Percentiles rank a stretch among this genome's conserved stretches.
phyloP scores from a whole-genome alignment of 2,797 vertebrate genomes.

The Silurus lanzhouensis region DNA sequence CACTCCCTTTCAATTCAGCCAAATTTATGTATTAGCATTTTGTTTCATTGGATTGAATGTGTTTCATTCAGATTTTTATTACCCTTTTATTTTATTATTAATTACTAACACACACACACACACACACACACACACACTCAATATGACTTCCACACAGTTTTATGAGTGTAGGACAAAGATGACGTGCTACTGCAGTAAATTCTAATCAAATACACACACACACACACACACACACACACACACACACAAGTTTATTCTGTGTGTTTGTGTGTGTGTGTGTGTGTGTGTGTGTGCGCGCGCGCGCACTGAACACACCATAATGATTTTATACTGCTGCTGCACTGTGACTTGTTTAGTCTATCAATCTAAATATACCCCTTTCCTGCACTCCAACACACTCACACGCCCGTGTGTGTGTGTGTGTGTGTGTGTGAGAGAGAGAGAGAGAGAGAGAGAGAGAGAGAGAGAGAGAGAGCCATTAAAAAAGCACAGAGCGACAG shows the following conservation, averaged over 20 bases:
- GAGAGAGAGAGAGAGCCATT: not conserved
- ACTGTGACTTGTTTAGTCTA: not conserved
- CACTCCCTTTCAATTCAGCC: not conserved
- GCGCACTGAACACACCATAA: not conserved
- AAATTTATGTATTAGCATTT: not conserved
- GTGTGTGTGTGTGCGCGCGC: too few relatives aligned
- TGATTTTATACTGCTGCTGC: constrained; percentile 6
- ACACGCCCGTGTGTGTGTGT: not conserved
- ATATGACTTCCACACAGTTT: constrained; percentile 65
- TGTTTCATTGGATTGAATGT: too few relatives aligned
- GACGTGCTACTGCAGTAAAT: constrained; percentile 60
- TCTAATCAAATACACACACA: not conserved
- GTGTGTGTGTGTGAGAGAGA: constrained; percentile 1
- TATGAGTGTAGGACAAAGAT: constrained; percentile 53
- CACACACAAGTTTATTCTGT: not conserved
- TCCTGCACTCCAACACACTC: too few relatives aligned
- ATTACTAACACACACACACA: constrained; percentile 16
- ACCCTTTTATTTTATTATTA: not conserved
- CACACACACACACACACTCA: not conserved
- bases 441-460: too few relatives aligned
- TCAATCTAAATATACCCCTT: not conserved
- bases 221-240: not conserved
- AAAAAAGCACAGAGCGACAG: not conserved
- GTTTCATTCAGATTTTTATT: not conserved
- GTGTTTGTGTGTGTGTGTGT: not conserved